Evolutionary conservation across 2,888 invertebrate species (phyloP).

Genomic region (Hybos culiciformis): DNA sequence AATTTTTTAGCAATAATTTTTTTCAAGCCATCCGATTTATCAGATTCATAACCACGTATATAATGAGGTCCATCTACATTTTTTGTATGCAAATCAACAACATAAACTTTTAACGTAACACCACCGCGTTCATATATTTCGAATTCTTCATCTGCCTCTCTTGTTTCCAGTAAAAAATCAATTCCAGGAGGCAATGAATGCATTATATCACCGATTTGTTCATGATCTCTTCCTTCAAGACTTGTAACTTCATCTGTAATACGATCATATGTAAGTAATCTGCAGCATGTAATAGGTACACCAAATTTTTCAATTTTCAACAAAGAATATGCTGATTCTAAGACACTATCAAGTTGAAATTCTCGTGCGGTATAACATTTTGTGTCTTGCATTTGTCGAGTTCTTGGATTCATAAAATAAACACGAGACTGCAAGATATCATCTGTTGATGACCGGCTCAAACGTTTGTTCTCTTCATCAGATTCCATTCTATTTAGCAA

Average conservation of each 20-base stretch:
- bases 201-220: slow-evolving; percentile 30
- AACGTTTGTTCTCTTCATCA: slow-evolving; percentile 46
- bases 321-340: slow-evolving; percentile 43
- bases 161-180: slow-evolving; percentile 54
- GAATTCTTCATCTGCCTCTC: slow-evolving; percentile 44
- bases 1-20: slow-evolving; percentile 39
- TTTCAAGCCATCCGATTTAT: slow-evolving; percentile 45
- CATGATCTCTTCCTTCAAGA: slow-evolving; percentile 45
- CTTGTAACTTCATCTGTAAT: slow-evolving; percentile 48
- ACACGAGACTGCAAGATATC: slow-evolving; percentile 49
- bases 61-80: slow-evolving; percentile 47
- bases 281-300: slow-evolving; percentile 50
- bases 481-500: slow-evolving; percentile 49
- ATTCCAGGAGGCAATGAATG: slow-evolving; percentile 29
- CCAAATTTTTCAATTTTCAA: slow-evolving; percentile 41
- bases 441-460: slow-evolving; percentile 37
- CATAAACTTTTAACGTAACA: slow-evolving; percentile 43
- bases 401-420: slow-evolving; percentile 46
- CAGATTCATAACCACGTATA: slow-evolving; percentile 43
- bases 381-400: slow-evolving; percentile 39
- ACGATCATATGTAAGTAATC: slow-evolving; percentile 57
- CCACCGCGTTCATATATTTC: slow-evolving; percentile 50
- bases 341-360: slow-evolving; percentile 44
- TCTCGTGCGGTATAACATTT: slow-evolving; percentile 46
- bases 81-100: slow-evolving; percentile 45